Base-by-base conservation (phyloP, 1,140 invertebrate genomes). In the Bombus huntii region DNA sequence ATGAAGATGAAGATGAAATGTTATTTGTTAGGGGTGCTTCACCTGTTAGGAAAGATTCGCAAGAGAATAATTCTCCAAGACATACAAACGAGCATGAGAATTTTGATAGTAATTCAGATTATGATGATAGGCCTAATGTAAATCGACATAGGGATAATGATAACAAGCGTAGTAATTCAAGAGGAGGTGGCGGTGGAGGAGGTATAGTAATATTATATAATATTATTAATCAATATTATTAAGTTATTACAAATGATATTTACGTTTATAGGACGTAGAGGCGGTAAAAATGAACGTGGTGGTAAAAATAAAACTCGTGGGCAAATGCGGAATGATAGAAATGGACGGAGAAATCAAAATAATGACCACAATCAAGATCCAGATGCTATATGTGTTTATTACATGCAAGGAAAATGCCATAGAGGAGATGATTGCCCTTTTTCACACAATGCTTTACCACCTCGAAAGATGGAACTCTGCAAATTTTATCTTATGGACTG, bases 401-500 rank as follows among this genome's bases (percentile, higher is more conserved):
- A 96, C 91, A 97, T 98, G 96, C 98, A 98, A 95, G 98, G 98
- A 81, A 98, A 98, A 95, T 98, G 98, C 95, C 97, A 97, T 92
- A 90, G 95, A 96, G 97, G 98, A 81, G 97, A 97, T 77, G 97
- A 97, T 70, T 98, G 98, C 95, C 96, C 96, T 15, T 99, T 97
- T 94, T 98, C 97, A n/a, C 98, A 99, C 94, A 97, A 98, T 91
- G 97, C 97, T 78, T 95, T 97, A 73, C 97, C 97, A 57, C 97
- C 97, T 2, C 96, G 98, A 82, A 99, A 99, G 95, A 96, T 98
- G 96, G 99, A 99, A 94, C 95, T 99, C 1, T 99, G 99, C 94
- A 99, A 99, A 95, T 99, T 99, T 95, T 99, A 99, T 95, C 94
- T 99, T 66, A 98, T 98, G 96, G 98, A 99, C 81, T 98, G 98